These are phyloP conservation scores for Sanderia malayensis DNA, from an alignment of 30 jellyfish, hydroid and myxozoan species.

Conservation along the genomic window DNA sequence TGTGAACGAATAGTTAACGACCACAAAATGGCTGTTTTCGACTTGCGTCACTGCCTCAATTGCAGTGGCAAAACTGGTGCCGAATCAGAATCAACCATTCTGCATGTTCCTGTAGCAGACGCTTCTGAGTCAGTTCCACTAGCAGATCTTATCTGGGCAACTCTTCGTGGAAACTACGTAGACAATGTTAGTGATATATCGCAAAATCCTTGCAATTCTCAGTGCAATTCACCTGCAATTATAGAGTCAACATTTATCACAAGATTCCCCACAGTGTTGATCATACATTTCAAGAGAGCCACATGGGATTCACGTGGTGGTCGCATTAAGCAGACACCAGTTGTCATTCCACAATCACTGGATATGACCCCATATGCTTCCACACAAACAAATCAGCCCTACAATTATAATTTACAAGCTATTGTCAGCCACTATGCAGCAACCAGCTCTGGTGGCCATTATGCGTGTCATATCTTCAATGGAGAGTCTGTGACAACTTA, in stretches of 20 bases:
- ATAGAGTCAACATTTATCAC: neutral
- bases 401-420: conserved; percentile 4
- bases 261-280: neutral
- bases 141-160: neutral
- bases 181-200: neutral
- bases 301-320: neutral
- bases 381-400: neutral
- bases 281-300: neutral
- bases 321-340: neutral
- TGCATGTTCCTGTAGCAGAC: neutral
- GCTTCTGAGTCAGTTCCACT: neutral
- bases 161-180: neutral
- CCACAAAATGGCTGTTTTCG: neutral
- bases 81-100: neutral
- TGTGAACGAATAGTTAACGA: conserved; percentile 8
- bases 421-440: conserved; percentile 4
- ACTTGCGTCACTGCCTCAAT: neutral
- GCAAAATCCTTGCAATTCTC: neutral
- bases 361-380: neutral
- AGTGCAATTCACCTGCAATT: neutral
- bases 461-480: conserved; percentile 1
- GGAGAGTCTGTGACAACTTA: neutral
- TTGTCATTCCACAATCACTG: neutral
- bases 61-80: neutral
- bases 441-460: conserved; percentile 6